A percentile compares a stretch with the other conserved stretches of the same genome.
Evolutionary conservation across 2,113 vertebrate genomes (phyloP).

Genomic region (Microcebus lehilahytsara): DNA sequence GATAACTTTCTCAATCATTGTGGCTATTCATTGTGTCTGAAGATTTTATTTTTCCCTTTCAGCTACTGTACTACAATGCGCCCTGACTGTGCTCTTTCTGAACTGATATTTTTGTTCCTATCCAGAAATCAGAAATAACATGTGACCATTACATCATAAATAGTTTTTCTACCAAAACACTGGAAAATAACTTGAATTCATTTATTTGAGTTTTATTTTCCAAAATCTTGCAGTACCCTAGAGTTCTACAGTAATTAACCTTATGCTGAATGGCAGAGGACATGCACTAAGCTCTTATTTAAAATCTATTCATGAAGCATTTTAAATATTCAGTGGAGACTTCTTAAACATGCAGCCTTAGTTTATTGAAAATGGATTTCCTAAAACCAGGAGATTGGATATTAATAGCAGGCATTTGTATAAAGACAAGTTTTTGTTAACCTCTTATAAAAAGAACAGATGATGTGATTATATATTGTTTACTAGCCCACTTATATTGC

Average conservation of each 20-base stretch:
- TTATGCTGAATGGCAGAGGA: constrained; percentile 58
- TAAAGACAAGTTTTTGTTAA: neutral
- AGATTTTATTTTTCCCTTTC: constrained; percentile 14
- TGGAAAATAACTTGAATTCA: constrained; percentile 54
- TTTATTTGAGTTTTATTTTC: constrained; percentile 59
- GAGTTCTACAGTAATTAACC: constrained; percentile 37
- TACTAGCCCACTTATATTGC: neutral
- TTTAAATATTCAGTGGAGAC: constrained; percentile 72
- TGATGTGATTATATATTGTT: neutral
- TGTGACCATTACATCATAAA: constrained; percentile 51
- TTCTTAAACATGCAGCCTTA: constrained; percentile 54
- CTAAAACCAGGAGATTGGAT: constrained; percentile 39
- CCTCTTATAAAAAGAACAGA: neutral
- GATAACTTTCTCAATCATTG: neutral
- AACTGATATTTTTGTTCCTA: constrained; percentile 34
- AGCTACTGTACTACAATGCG: neutral
- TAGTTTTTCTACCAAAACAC: constrained; percentile 53
- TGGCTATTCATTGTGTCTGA: neutral
- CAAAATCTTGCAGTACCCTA: neutral
- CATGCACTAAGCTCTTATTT: constrained; percentile 61
- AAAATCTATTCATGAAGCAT: constrained; percentile 59
- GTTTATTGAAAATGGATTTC: constrained; percentile 66
- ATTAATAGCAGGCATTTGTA: constrained; percentile 44
- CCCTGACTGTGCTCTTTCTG: constrained; percentile 33
- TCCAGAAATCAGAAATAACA: constrained; percentile 52